Percentiles rank a stretch among this genome's conserved stretches.
Evolutionary conservation across 2,113 vertebrate species (phyloP).

Genomic region (Merops nubicus): DNA sequence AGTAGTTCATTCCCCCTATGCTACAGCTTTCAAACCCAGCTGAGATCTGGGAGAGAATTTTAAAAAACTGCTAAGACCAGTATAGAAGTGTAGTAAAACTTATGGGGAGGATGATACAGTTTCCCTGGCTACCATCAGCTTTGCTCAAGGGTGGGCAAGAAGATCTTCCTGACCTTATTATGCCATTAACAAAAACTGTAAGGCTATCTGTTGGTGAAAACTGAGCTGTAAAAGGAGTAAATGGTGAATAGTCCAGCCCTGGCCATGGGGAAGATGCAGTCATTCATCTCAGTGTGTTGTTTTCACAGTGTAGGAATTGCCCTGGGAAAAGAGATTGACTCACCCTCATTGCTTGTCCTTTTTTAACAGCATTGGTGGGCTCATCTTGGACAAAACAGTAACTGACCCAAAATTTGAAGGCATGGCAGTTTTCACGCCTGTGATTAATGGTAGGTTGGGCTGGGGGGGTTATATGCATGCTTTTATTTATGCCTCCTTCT

Average conservation of each 20-base stretch:
- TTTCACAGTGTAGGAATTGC: not conserved
- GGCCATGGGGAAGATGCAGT: not conserved
- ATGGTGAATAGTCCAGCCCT: not conserved
- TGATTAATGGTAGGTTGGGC: slow-evolving; percentile 87
- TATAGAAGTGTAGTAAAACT: not conserved
- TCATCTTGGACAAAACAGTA: slow-evolving; percentile 90
- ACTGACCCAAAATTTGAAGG: slow-evolving; percentile 85
- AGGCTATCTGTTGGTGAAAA: not conserved
- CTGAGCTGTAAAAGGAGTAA: not conserved
- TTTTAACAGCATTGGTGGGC: slow-evolving; percentile 84
- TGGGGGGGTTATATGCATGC: not conserved
- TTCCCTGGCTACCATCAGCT: not conserved
- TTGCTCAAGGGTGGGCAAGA: not conserved
- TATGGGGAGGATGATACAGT: not conserved
- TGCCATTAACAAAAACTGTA: not conserved
- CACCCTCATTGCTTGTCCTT: not conserved
- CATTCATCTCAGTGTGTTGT: not conserved
- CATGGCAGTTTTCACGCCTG: slow-evolving; percentile 91
- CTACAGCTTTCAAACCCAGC: not conserved
- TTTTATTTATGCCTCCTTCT: not conserved
- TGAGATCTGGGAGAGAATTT: not conserved
- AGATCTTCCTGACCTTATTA: not conserved
- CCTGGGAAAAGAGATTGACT: not conserved
- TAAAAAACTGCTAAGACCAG: not conserved
- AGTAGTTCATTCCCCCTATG: not conserved